phyloP scores from a whole-genome alignment of 2,797 vertebrate species.

The Limnodromus scolopaceus region DNA sequence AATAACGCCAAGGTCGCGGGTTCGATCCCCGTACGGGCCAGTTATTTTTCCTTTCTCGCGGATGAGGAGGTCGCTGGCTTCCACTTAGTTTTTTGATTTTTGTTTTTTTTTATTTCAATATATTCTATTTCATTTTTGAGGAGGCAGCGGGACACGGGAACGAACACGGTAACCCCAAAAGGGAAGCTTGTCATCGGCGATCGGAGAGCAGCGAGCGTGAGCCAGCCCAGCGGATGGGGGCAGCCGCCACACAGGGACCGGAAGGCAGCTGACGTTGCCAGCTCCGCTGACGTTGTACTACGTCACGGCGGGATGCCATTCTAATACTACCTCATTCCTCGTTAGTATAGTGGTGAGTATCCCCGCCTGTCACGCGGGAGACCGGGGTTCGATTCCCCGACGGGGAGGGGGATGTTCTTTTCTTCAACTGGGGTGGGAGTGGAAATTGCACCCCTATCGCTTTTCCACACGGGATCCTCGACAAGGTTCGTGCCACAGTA shows the following conservation, averaged over 20 bases:
- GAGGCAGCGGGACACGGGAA: too few species aligned
- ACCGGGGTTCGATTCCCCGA: conserved; percentile 60
- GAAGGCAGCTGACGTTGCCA: too few species aligned
- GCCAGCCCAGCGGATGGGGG: fast-evolving
- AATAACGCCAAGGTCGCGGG: conserved; percentile 30
- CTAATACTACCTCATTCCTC: fast-evolving
- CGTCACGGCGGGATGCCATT: fast-evolving
- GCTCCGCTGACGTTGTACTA: fast-evolving
- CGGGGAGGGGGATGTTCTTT: background rate
- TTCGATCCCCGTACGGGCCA: conserved; percentile 60
- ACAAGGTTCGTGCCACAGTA: fast-evolving
- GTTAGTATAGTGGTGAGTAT: conserved; percentile 74
- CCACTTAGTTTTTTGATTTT: fast-evolving
- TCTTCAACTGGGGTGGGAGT: background rate
- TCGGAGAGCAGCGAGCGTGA: fast-evolving
- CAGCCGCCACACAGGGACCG: fast-evolving
- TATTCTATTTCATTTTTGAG: background rate
- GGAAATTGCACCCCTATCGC: background rate
- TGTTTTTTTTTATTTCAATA: too few species aligned
- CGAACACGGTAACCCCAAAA: fast-evolving
- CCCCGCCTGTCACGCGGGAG: conserved; percentile 65
- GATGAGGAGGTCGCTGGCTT: fast-evolving
- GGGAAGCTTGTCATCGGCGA: fast-evolving
- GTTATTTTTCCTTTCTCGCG: fast-evolving
- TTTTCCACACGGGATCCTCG: fast-evolving